A percentile compares a stretch with the other conserved stretches of the same genome.
Conservation (phyloP, 2,888 invertebrate species). For the Helleia helle region DNA sequence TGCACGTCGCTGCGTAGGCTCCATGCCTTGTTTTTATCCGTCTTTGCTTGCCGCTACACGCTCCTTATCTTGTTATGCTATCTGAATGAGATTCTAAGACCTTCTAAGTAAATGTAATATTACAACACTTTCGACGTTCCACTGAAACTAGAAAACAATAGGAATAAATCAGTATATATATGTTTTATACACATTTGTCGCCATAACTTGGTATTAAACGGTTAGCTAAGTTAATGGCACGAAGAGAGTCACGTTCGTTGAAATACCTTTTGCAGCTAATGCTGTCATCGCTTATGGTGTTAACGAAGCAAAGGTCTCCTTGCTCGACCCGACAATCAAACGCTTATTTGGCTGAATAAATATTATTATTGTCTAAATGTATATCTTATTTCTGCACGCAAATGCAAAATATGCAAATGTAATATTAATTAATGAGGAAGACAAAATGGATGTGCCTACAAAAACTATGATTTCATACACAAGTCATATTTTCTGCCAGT, state of each 20-base stretch:
- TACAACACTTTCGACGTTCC: constrained; percentile 22
- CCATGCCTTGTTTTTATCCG: constrained; percentile 64
- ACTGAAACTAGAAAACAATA: not conserved
- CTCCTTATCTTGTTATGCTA: constrained; percentile 73
- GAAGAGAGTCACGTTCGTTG: constrained; percentile 52
- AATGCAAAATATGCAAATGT: no score
- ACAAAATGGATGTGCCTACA: constrained; percentile 23
- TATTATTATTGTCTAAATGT: constrained; percentile 6
- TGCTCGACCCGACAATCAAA: constrained; percentile 33
- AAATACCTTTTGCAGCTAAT: constrained; percentile 44
- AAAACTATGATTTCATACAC: constrained; percentile 34
- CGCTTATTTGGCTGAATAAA: constrained; percentile 39
- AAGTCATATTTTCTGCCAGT: constrained; percentile 40
- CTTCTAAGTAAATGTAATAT: constrained; percentile 45
- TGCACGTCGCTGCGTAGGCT: constrained; percentile 57
- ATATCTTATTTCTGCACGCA: not conserved
- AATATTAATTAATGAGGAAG: constrained; percentile 5
- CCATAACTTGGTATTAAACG: constrained; percentile 26
- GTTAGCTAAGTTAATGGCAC: constrained; percentile 39
- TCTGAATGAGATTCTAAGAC: constrained; percentile 63
- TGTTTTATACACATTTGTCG: constrained; percentile 13
- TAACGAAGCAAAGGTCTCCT: constrained; percentile 48
- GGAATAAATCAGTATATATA: constrained; percentile 7
- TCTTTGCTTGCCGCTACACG: constrained; percentile 59
- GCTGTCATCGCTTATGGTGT: constrained; percentile 49